Evolutionary conservation across 2,113 vertebrate species (phyloP), one percentile per base, ranked within the genome.

Genomic region (Nannobrachium achirus): DNA sequence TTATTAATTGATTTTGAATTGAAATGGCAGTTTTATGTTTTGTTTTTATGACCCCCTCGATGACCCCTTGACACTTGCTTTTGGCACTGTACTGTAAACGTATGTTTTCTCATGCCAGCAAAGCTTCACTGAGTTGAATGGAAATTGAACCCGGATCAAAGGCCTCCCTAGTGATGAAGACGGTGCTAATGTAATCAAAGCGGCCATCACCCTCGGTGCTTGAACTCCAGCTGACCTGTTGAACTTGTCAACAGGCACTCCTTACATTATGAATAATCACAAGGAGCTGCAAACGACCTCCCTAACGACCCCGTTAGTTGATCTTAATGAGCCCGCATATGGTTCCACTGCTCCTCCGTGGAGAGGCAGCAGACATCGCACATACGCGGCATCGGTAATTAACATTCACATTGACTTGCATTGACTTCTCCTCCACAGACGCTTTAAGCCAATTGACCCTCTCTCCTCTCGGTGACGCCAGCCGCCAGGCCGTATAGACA

Each of bases 251-350:
- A 86, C 83, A 73, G 57, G 73, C 80, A 63, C 74, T 63, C 40
- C 48, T 70, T 83, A 76, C 71, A 87, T 87, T 87, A 84, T 89
- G 87, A 89, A 88, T 90, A 89, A 90, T 88, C 77, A 86, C 87
- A 82, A 69, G 41, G 57, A 79, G 84, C 48, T 62, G 65, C 82
- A 86, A 88, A 89, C 84, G 78, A 62, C 84, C 83, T 88, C 83
- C 81, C 82, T 76, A 88, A 90, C 56, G 86, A 78, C 53, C 0
- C 25, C 45, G 73, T 81, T 80, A 84, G 72, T 88, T 85, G 83
- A 59, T 76, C 57, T 71, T 74, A 76, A 56, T 69, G 69, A 63
- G 79, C 73, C 41, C 73, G 88, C 78, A 73, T 72, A 73, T 74
- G 69, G 71, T 77, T 87, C 71, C 78, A 64, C 55, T 83, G 89